Evolutionary conservation across 2,888 invertebrate species (phyloP).

Genomic region (Pterostichus madidus): DNA sequence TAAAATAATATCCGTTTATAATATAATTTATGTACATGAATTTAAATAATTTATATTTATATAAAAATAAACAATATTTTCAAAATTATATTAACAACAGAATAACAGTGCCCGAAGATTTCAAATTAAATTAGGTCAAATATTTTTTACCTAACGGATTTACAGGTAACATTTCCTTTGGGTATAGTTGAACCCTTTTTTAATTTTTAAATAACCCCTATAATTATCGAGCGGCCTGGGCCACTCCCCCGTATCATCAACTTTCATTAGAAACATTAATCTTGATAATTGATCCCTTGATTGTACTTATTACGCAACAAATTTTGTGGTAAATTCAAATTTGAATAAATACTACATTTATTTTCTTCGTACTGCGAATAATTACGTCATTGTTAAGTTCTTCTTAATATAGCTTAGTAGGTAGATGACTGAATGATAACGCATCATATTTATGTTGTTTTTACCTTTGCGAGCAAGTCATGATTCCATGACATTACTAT

Average conservation of each 20-base stretch:
- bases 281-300: constrained; percentile 48
- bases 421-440: too few species aligned
- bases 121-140: not conserved
- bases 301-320: constrained; percentile 18
- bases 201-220: constrained; percentile 49
- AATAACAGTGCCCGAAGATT: not conserved
- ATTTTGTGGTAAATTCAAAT: constrained; percentile 31
- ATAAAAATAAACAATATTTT: not conserved
- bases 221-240: constrained; percentile 5
- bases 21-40: too few species aligned
- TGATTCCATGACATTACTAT: not conserved
- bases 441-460: not conserved
- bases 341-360: constrained; percentile 29
- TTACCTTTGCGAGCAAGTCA: not conserved
- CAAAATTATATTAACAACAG: not conserved
- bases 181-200: constrained; percentile 32
- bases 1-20: too few species aligned
- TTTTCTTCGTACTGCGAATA: not conserved
- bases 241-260: constrained; percentile 47
- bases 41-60: too few species aligned
- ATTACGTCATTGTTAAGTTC: not conserved
- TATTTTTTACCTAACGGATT: not conserved
- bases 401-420: too few species aligned
- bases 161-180: constrained; percentile 13
- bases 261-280: constrained; percentile 48